Evolutionary conservation across 1,140 invertebrate genomes (phyloP).

Genomic region (Drosophila setifemur): DNA sequence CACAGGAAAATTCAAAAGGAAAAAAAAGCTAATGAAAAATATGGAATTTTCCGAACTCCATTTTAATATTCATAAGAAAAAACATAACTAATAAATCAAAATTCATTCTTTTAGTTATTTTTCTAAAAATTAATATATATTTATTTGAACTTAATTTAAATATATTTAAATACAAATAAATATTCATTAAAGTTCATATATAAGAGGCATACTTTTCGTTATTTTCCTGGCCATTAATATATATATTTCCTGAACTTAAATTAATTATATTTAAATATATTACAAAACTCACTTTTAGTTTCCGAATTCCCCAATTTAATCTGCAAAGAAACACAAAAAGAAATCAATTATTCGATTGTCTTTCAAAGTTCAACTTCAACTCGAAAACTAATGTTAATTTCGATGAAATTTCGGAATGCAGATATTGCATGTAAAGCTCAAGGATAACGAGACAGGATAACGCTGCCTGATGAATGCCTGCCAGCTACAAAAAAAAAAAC

Average conservation of each 20-base stretch:
- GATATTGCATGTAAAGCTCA: conserved; percentile 52
- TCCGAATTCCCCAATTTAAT: background rate
- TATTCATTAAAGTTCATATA: no score
- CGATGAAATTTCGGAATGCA: conserved; percentile 3
- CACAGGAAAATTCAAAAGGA: background rate
- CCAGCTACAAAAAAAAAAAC: background rate
- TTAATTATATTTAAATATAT: no score
- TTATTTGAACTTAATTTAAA: background rate
- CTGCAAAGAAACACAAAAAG: conserved; percentile 16
- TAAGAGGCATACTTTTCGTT: no score
- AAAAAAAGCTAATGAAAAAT: background rate
- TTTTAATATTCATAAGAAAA: no score
- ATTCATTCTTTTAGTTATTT: no score
- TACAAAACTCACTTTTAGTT: no score
- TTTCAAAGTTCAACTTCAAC: conserved; percentile 6
- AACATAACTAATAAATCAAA: no score
- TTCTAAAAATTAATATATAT: no score
- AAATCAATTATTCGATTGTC: conserved; percentile 36
- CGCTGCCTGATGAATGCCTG: conserved; percentile 70
- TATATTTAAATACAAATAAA: background rate
- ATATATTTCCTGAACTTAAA: no score
- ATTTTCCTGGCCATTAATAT: no score
- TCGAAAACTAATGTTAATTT: conserved; percentile 45
- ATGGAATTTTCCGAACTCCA: no score
- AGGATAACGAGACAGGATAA: conserved; percentile 68